phyloP scores from a whole-genome alignment of 2,888 invertebrate genomes.

The Drosophila villosipedis region DNA sequence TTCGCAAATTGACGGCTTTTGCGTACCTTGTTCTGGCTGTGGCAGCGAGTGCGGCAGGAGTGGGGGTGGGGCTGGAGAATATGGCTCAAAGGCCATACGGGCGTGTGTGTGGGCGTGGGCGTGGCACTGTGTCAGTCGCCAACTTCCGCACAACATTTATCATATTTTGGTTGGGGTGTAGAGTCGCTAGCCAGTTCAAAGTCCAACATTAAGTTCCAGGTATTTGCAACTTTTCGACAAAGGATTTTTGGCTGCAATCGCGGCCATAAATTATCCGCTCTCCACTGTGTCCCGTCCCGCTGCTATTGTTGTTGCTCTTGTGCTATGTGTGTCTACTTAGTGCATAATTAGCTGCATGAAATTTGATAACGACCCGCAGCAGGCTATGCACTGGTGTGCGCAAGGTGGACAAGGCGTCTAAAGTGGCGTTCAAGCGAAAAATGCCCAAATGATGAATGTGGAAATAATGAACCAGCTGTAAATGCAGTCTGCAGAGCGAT shows the following conservation, averaged over 20 bases:
- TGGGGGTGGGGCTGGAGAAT: neutral
- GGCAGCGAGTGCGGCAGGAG: neutral
- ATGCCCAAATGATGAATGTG: conserved; percentile 71
- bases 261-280: conserved; percentile 70
- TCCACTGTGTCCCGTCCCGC: conserved; percentile 32
- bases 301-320: conserved; percentile 3
- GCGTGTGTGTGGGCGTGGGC: conserved; percentile 1
- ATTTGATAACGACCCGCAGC: conserved; percentile 53
- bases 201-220: conserved; percentile 80
- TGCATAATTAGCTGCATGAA: conserved; percentile 80
- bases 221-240: conserved; percentile 81
- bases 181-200: conserved; percentile 69
- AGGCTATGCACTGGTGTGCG: conserved; percentile 8
- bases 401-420: conserved; percentile 22
- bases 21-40: conserved; percentile 33
- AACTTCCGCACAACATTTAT: conserved; percentile 76
- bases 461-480: conserved; percentile 57
- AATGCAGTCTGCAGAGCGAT: neutral
- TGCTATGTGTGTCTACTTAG: conserved; percentile 68
- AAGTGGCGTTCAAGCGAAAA: conserved; percentile 54
- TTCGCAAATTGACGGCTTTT: conserved; percentile 68
- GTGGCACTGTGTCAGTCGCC: conserved; percentile 47
- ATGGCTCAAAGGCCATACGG: conserved; percentile 11
- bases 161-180: conserved; percentile 62
- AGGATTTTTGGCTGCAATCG: conserved; percentile 81